Conservation (phyloP, 2,113 vertebrate genomes). For the Phycodurus eques region DNA sequence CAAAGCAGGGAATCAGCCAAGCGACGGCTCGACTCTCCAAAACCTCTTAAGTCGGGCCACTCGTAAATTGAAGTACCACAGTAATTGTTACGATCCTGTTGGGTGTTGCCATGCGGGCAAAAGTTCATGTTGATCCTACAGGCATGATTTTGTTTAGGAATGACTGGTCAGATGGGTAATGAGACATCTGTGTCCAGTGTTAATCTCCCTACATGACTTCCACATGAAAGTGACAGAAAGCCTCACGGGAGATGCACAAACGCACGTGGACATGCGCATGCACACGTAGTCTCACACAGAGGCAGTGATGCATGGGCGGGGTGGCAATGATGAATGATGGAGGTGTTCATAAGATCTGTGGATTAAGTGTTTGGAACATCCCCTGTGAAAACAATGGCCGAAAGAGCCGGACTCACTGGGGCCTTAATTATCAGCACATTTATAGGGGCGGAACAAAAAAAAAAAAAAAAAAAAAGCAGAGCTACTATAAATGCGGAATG, state of each 20-base stretch:
- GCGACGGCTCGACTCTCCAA: neutral
- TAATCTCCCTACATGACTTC: constrained; percentile 60
- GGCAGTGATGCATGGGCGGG: constrained; percentile 58
- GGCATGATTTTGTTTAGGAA: constrained; percentile 23
- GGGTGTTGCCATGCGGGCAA: neutral
- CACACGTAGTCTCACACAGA: constrained; percentile 12
- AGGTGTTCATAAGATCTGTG: constrained; percentile 64
- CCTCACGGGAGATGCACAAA: constrained; percentile 39
- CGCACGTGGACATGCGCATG: constrained; percentile 9
- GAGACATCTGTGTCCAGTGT: constrained; percentile 67
- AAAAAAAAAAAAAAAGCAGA: neutral
- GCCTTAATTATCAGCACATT: constrained; percentile 35
- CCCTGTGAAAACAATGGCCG: constrained; percentile 29
- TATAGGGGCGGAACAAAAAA: constrained; percentile 1
- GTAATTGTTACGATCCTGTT: neutral
- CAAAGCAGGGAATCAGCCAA: neutral
- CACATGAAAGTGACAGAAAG: constrained; percentile 44
- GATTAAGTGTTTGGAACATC: constrained; percentile 61
- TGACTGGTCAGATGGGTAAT: constrained; percentile 65
- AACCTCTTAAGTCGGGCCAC: neutral
- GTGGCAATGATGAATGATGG: constrained; percentile 71
- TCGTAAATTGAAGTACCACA: neutral
- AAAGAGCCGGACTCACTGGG: constrained; percentile 17
- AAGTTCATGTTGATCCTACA: neutral
- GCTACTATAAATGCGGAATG: neutral